These are phyloP conservation scores for Drosophila meridiana DNA, from an alignment of 2,888 invertebrate genomes.

Conservation along the genomic window DNA sequence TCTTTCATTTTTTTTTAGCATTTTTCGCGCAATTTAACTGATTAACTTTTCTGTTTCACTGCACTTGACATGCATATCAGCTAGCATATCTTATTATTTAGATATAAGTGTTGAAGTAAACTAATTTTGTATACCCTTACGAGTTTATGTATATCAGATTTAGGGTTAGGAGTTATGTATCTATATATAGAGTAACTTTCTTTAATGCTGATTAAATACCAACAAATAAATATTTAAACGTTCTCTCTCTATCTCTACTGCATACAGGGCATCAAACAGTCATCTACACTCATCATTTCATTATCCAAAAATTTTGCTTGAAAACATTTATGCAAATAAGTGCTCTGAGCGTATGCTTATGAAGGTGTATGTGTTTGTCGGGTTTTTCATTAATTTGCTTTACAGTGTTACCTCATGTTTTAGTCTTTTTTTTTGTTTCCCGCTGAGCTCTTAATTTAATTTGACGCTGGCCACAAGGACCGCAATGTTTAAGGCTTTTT, in stretches of 20 bases:
- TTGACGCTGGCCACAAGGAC: constrained; percentile 36
- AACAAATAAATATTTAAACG: background rate
- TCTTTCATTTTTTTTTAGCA: constrained; percentile 13
- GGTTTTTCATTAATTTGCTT: constrained; percentile 40
- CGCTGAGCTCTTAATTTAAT: constrained; percentile 52
- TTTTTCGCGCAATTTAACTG: constrained; percentile 42
- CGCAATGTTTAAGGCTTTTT: constrained; percentile 39
- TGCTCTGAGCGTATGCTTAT: constrained; percentile 19
- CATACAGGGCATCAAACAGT: background rate
- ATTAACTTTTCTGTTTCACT: constrained; percentile 23
- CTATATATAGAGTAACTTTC: too few species aligned
- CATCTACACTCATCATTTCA: background rate
- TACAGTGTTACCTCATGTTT: constrained; percentile 37
- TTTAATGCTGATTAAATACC: background rate
- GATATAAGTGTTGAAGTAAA: too few species aligned
- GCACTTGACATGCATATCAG: background rate
- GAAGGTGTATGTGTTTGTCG: constrained; percentile 6
- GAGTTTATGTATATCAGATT: too few species aligned
- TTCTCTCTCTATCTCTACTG: too few species aligned
- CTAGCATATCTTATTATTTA: background rate
- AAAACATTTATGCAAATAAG: constrained; percentile 42
- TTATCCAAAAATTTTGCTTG: constrained; percentile 3
- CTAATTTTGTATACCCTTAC: too few species aligned
- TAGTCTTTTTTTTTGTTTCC: constrained; percentile 13
- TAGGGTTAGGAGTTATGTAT: too few species aligned